phyloP scores from a whole-genome alignment of 2,797 vertebrate genomes.

The Zalophus californianus region DNA sequence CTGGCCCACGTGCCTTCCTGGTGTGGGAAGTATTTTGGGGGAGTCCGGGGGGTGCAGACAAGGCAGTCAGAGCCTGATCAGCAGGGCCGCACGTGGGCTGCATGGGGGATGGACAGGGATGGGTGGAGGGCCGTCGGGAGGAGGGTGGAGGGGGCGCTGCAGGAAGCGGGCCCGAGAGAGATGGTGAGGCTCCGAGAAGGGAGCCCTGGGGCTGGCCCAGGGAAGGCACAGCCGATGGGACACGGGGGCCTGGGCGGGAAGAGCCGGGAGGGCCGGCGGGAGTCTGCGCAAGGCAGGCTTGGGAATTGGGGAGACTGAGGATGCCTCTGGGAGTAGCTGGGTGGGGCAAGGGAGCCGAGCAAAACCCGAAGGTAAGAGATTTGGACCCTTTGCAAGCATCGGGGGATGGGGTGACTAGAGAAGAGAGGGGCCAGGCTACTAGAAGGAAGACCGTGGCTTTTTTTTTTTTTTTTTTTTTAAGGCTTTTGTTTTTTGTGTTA shows the following conservation, averaged over 20 bases:
- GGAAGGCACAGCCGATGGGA: background rate
- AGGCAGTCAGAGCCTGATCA: background rate
- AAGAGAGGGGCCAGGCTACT: background rate
- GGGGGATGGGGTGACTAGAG: background rate
- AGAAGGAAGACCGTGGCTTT: background rate
- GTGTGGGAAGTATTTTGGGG: too few species aligned
- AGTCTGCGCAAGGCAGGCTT: background rate
- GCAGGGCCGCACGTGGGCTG: background rate
- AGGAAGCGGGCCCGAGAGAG: background rate
- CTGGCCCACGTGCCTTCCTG: too few species aligned
- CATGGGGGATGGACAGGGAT: background rate
- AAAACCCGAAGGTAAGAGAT: background rate
- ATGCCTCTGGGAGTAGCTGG: too few species aligned
- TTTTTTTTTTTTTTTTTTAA: background rate
- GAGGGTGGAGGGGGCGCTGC: background rate
- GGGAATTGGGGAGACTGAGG: background rate
- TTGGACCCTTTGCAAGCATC: background rate
- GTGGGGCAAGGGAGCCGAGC: background rate
- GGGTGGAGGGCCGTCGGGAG: background rate
- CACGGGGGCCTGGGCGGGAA: fast-evolving
- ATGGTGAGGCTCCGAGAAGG: background rate
- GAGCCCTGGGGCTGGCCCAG: background rate
- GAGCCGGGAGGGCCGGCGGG: background rate
- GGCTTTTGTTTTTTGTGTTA: background rate
- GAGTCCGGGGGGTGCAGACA: background rate